Conservation (phyloP, 2,113 vertebrate species). For the Gobiocypris rarus region DNA sequence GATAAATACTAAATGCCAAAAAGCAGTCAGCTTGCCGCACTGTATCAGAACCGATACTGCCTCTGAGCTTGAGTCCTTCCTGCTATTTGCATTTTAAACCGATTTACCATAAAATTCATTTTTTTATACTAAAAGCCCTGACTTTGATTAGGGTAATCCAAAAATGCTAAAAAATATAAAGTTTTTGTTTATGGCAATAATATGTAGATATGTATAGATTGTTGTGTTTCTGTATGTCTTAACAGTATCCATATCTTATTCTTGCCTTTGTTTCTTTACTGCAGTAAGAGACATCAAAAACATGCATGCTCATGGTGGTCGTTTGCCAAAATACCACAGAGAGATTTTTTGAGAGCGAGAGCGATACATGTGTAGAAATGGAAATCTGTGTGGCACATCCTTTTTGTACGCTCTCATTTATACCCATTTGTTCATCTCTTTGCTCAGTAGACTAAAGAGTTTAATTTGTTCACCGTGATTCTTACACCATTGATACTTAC, state of each 20-base stretch:
- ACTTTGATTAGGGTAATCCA: constrained; percentile 61
- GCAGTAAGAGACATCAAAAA: constrained; percentile 82
- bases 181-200: constrained; percentile 97
- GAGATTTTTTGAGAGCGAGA: constrained; percentile 38
- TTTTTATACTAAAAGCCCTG: constrained; percentile 22
- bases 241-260: constrained; percentile 61
- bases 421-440: background rate
- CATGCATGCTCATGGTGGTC: constrained; percentile 87
- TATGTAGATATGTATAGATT: constrained; percentile 95
- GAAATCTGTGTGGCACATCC: constrained; percentile 36
- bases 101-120: constrained; percentile 21
- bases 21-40: background rate
- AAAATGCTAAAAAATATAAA: constrained; percentile 80
- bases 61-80: background rate
- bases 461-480: background rate
- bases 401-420: background rate
- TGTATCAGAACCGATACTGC: constrained; percentile 14
- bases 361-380: background rate
- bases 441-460: background rate
- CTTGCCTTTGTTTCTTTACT: constrained; percentile 72
- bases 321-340: constrained; percentile 83
- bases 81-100: constrained; percentile 29
- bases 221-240: constrained; percentile 67
- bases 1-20: constrained; percentile 25
- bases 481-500: background rate